phyloP scores from a whole-genome alignment of 2,888 invertebrate species.

The Pelosia muscerda region DNA sequence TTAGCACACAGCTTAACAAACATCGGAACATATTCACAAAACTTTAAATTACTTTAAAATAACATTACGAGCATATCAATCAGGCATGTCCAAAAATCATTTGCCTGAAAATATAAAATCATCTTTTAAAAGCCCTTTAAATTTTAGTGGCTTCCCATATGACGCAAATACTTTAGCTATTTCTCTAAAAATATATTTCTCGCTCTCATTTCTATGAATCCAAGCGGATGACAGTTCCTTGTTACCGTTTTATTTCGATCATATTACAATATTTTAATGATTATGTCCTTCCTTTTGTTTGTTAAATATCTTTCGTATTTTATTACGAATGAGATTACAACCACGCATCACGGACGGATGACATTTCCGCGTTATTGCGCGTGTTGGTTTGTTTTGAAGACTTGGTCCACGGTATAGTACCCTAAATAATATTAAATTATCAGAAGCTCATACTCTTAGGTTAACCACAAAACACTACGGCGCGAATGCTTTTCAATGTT shows the following conservation, averaged over 20 bases:
- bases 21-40: background rate
- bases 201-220: conserved; percentile 24
- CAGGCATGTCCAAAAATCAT: background rate
- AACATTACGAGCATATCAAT: background rate
- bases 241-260: conserved; percentile 26
- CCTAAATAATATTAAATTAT: background rate
- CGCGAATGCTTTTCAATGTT: too few species aligned
- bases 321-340: too few species aligned
- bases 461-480: too few species aligned
- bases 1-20: background rate
- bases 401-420: too few species aligned
- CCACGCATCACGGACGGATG: too few species aligned
- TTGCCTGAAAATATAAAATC: background rate
- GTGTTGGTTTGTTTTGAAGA: background rate
- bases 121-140: background rate
- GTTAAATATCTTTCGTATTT: background rate
- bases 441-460: background rate
- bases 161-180: background rate
- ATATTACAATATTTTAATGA: conserved; percentile 3
- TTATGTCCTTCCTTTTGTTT: background rate
- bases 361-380: too few species aligned
- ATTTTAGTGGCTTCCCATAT: background rate
- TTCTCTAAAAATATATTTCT: background rate
- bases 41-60: background rate
- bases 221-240: conserved; percentile 29